Evolutionary conservation across 1,140 invertebrate genomes (phyloP), one percentile per base, ranked within the genome.

Genomic region (Teleogryllus occipitalis): DNA sequence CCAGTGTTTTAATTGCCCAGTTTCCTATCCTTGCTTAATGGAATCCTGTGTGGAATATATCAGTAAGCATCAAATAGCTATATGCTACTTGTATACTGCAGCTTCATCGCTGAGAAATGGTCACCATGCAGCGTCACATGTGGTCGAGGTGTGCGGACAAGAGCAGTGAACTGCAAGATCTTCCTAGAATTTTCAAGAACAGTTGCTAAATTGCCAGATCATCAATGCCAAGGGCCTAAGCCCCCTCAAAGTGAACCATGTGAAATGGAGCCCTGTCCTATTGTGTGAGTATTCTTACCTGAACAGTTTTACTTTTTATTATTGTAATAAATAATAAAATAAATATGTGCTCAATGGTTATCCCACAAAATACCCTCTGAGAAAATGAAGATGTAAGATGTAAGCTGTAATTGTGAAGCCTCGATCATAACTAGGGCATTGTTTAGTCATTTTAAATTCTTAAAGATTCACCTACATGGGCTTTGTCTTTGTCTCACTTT

Each of bases 161-260:
- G 95, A 8, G 90, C 92, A 82, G 96, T 97, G 3, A 90, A 93
- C 80, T 98, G 97, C 87, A 97, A 97, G 88, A 97, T 98, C 82
- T 97, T 95, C 86, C 87, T 98, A 74, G 95, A 97, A 85, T 96
- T 96, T 84, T 96, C 94, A 74, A 88, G 92, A 80, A 96, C 94
- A 0, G 92, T 96, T 72, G 95, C 94, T 0, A 93, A 92, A 82
- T 86, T 98, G 14, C 95, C 96, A 0, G 96, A 98, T 82, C 90
- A 89, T n/a, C 92, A 97, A 82, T 98, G 97, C 84, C 90, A 92
- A 77, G 95, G 95, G 0, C 90, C 90, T 0, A 96, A 95, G 83
- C 96, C 96, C 0, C 83, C 89, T 0, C 94, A 97, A 84, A 89
- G 90, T 82, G 90, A 91, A 78, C 92, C 94, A 0, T 98, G 96